Evolutionary conservation across 1,140 invertebrate genomes (phyloP).

Genomic region (Hyles euphorbiae): DNA sequence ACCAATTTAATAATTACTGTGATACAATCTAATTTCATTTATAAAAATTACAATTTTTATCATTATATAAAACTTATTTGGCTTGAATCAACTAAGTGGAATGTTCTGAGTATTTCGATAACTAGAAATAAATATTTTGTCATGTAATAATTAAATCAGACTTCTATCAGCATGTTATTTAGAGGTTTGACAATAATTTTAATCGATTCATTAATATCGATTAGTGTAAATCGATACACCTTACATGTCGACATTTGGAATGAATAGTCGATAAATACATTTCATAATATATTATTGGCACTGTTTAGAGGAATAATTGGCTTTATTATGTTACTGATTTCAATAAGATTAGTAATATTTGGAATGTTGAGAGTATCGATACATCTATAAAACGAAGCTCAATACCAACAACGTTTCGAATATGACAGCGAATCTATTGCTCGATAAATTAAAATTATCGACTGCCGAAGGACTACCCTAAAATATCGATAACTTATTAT

Average conservation of each 20-base stretch:
- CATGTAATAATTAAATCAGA: conserved; percentile 18
- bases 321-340: too few species aligned
- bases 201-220: too few species aligned
- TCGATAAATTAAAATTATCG: conserved; percentile 7
- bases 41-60: conserved; percentile 34
- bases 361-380: too few species aligned
- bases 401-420: too few species aligned
- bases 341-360: too few species aligned
- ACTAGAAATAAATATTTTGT: conserved; percentile 22
- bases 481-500: conserved; percentile 1
- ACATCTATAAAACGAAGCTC: too few species aligned
- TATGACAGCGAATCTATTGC: background rate
- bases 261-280: too few species aligned
- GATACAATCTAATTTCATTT: conserved; percentile 47
- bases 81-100: conserved; percentile 34
- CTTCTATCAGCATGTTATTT: background rate
- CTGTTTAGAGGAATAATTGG: too few species aligned
- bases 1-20: conserved; percentile 40
- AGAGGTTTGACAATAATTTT: too few species aligned
- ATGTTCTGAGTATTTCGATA: conserved; percentile 46
- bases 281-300: too few species aligned
- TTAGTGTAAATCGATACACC: too few species aligned
- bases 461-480: background rate
- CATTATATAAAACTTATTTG: conserved; percentile 30
- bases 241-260: too few species aligned